phyloP scores from a whole-genome alignment of 2,888 invertebrate genomes.

The Augiades crinisus region DNA sequence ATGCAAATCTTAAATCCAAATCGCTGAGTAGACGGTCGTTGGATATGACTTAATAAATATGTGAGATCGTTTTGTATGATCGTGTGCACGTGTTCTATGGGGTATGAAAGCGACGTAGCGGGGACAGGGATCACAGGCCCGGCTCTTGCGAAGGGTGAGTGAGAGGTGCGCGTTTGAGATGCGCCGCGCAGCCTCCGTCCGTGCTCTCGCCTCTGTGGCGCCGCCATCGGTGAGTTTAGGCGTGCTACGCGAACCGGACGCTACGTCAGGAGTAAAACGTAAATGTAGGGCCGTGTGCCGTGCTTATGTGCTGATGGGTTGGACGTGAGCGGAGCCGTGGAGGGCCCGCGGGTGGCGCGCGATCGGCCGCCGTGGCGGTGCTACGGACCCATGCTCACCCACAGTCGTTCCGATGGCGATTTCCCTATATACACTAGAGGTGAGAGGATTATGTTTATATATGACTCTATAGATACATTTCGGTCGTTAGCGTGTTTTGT shows the following conservation, averaged over 20 bases:
- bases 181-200: slow-evolving; percentile 75
- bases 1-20: too few species aligned
- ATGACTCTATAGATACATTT: background rate
- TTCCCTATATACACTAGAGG: slow-evolving; percentile 91
- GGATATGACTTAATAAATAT: too few species aligned
- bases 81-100: slow-evolving; percentile 3
- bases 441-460: slow-evolving; percentile 55
- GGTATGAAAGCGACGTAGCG: slow-evolving; percentile 28
- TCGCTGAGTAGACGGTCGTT: too few species aligned
- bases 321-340: slow-evolving; percentile 75
- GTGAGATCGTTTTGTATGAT: background rate
- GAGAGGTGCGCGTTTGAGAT: slow-evolving; percentile 70
- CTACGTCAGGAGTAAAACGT: slow-evolving; percentile 42
- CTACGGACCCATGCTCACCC: slow-evolving; percentile 89
- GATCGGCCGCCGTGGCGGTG: slow-evolving; percentile 81
- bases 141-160: slow-evolving; percentile 57
- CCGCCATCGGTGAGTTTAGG: slow-evolving; percentile 64
- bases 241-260: slow-evolving; percentile 55
- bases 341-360: slow-evolving; percentile 76
- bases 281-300: slow-evolving; percentile 46
- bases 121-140: slow-evolving; percentile 17
- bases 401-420: slow-evolving; percentile 92
- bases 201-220: slow-evolving; percentile 59
- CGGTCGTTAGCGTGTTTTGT: background rate
- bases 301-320: slow-evolving; percentile 63